Percentiles rank a stretch among this genome's conserved stretches.
Evolutionary conservation across 2,113 vertebrate genomes (phyloP).

Genomic region (Notarius lentiginosus): DNA sequence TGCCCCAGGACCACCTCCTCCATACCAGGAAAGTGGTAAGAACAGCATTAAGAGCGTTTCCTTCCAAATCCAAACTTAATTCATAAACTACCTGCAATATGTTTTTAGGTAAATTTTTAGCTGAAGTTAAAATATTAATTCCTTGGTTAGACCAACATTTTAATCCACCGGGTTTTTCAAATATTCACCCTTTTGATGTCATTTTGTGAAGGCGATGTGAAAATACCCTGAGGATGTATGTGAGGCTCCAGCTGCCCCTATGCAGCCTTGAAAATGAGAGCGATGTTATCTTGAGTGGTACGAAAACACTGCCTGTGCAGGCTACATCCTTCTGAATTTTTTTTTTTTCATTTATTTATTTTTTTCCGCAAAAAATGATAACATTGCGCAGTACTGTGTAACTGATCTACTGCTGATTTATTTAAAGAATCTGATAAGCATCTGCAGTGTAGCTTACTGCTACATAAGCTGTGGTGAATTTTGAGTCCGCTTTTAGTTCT

Average conservation of each 20-base stretch:
- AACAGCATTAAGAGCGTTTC: neutral
- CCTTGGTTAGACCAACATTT: neutral
- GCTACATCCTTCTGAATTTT: neutral
- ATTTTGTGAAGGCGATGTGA: neutral
- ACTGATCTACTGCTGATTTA: neutral
- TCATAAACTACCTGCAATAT: neutral
- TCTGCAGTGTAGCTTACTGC: neutral
- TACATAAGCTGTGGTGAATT: neutral
- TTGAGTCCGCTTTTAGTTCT: neutral
- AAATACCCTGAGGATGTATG: neutral
- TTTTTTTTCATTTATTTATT: neutral
- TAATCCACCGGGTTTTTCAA: neutral
- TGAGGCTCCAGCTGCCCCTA: neutral
- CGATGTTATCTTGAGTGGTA: neutral
- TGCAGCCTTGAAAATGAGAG: neutral
- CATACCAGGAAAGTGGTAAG: slow-evolving; percentile 83
- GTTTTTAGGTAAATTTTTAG: neutral
- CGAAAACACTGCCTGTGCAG: neutral
- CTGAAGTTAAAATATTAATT: neutral
- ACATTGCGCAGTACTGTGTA: neutral
- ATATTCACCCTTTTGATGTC: neutral
- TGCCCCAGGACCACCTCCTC: slow-evolving; percentile 78
- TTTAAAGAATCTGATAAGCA: neutral
- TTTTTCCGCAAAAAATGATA: neutral
- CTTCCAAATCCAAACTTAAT: neutral